phyloP scores from a whole-genome alignment of 2,888 invertebrate species.

The Sturmia bella region DNA sequence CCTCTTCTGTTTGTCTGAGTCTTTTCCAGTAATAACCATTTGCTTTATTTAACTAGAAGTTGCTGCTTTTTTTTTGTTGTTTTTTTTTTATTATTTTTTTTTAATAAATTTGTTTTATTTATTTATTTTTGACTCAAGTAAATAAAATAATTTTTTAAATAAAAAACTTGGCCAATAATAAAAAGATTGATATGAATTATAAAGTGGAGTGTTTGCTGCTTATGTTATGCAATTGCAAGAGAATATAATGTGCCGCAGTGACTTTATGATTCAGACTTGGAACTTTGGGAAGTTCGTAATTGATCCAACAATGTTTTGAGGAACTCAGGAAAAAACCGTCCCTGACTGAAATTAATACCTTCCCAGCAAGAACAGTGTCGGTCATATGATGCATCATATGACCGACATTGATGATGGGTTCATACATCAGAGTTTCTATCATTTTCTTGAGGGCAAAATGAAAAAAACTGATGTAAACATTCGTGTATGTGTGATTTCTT shows the following conservation, averaged over 20 bases:
- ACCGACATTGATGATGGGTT: too few species aligned
- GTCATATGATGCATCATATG: too few species aligned
- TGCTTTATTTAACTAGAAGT: conserved; percentile 43
- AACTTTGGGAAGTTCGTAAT: too few species aligned
- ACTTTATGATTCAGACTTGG: not conserved
- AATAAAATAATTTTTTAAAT: not conserved
- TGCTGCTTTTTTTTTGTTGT: too few species aligned
- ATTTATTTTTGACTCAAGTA: conserved; percentile 3
- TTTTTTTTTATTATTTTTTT: too few species aligned
- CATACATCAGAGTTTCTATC: too few species aligned
- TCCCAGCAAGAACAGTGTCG: too few species aligned
- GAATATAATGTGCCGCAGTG: not conserved
- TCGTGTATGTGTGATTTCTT: too few species aligned
- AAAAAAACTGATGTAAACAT: too few species aligned
- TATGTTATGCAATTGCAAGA: not conserved
- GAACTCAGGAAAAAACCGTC: too few species aligned
- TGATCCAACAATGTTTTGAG: not conserved
- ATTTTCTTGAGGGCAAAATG: too few species aligned
- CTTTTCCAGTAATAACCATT: conserved; percentile 42
- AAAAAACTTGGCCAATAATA: conserved; percentile 4
- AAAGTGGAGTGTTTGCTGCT: not conserved
- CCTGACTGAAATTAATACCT: too few species aligned
- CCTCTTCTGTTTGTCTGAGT: conserved; percentile 1
- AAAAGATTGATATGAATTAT: conserved; percentile 17
- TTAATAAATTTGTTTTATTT: conserved; percentile 1